Evolutionary conservation across 1,140 invertebrate species (phyloP), one percentile per base, ranked within the genome.

Genomic region (Brachionus rubens): DNA sequence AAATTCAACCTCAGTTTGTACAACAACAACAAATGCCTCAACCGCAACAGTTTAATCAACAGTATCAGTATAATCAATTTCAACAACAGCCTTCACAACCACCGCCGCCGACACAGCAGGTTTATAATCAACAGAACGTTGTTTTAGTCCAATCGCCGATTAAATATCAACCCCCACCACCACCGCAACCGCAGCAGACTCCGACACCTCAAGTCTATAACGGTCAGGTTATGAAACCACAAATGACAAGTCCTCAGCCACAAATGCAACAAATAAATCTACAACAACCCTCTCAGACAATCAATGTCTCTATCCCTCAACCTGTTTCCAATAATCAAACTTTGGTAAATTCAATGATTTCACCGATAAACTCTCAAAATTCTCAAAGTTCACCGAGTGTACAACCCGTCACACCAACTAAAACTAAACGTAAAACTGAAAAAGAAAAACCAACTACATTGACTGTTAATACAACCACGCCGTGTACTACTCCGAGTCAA

Each of bases 361-460:
- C 54, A 33, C 54, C 54, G 16, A 59, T 59, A 12, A 59, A 59
- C 9, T 59, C 54, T 10, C 54, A 59, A 52, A 52, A 52, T 26
- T 52, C 50, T 5, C 50, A 52, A 40, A 59, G 33, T 21, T 59
- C 54, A 16, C 54, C 54, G 9, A 59, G 10, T 10, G 54, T 59
- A 16, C 54, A 33, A 16, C 12, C 54, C 3, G 54, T 59, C 14
- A 59, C 54, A 16, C 54, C 54, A 0, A 36, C 9, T 7, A 59
- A 59, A 16, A 36, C n/a, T n/a, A 59, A 59, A 33, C 65, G 43
- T 7, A 50, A 26, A 50, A n/a, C n/a, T n/a, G 48, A 19, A 19
- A 50, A 46, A 70, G 65, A 70, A 26, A 50, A 70, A 33, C 36
- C 26, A 16, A 43, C 28, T 46, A 47, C n/a, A 21, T 59, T 59